Evolutionary conservation across 2,797 vertebrate species (phyloP).

Genomic region (Columba guinea): DNA sequence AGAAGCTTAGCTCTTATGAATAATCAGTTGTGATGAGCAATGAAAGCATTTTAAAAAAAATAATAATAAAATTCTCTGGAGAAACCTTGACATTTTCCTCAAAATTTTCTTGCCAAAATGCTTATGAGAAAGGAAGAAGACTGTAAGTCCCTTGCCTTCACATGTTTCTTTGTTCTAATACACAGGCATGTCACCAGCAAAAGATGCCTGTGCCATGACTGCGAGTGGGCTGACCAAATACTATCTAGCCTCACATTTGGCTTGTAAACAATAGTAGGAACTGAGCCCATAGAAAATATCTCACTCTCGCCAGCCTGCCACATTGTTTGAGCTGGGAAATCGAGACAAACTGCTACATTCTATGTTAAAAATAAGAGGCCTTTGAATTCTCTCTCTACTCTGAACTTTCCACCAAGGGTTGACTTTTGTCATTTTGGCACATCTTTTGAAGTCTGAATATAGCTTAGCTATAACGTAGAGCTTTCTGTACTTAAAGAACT

Average conservation of each 20-base stretch:
- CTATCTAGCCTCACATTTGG: constrained; percentile 60
- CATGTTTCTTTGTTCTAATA: constrained; percentile 22
- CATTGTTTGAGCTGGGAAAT: constrained; percentile 69
- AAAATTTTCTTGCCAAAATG: background rate
- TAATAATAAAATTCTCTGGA: background rate
- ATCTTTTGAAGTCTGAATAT: constrained; percentile 4
- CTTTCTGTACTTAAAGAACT: background rate
- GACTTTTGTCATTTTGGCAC: constrained; percentile 10
- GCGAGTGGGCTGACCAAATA: background rate
- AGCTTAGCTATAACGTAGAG: background rate
- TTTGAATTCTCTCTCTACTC: constrained; percentile 39
- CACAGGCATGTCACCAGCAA: background rate
- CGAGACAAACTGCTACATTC: constrained; percentile 26
- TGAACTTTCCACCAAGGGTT: constrained; percentile 43
- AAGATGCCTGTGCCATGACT: constrained; percentile 42
- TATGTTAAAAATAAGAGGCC: constrained; percentile 53
- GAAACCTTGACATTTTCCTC: background rate
- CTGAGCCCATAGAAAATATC: constrained; percentile 62
- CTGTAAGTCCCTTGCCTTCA: background rate
- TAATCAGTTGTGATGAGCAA: background rate
- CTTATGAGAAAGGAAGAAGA: constrained; percentile 43
- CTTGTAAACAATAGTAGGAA: constrained; percentile 74
- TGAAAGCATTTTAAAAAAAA: background rate
- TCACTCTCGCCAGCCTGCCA: background rate
- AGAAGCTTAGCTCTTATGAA: background rate